Conservation (phyloP, 2,113 vertebrate genomes). For the Lagopus muta region DNA sequence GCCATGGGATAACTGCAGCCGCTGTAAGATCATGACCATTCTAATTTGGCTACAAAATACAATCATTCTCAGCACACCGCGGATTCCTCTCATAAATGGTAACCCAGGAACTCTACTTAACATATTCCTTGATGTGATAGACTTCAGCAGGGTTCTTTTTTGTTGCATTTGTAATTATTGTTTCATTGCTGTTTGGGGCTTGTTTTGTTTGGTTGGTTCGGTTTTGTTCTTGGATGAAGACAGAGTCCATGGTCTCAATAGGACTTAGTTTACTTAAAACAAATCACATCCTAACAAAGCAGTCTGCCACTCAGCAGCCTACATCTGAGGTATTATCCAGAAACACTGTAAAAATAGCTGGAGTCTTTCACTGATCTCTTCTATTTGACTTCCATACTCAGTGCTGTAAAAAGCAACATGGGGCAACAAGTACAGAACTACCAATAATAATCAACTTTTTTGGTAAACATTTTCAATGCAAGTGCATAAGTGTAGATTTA, state of each 20-base stretch:
- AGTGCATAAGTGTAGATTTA: neutral
- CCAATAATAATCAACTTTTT: neutral
- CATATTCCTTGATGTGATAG: conserved; percentile 12
- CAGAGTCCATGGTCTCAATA: conserved; percentile 2
- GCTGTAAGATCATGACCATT: neutral
- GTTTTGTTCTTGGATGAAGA: neutral
- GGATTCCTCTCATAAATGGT: conserved; percentile 3
- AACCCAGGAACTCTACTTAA: conserved; percentile 35
- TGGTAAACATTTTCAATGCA: neutral
- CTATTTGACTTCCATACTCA: neutral
- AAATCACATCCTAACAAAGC: conserved; percentile 28
- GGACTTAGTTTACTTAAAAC: conserved; percentile 9
- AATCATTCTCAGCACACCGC: neutral
- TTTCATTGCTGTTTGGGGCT: neutral
- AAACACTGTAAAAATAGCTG: too few species aligned
- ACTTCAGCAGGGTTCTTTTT: neutral
- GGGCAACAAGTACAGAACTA: neutral
- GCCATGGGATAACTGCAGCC: conserved; percentile 7
- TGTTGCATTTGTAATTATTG: neutral
- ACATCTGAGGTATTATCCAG: neutral
- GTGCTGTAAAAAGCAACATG: neutral
- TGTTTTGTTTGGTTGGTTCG: neutral
- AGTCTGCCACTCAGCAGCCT: neutral
- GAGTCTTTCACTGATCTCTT: neutral
- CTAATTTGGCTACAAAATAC: neutral